phyloP scores from a whole-genome alignment of 2,797 vertebrate genomes.

The Sebastes nivosus region DNA sequence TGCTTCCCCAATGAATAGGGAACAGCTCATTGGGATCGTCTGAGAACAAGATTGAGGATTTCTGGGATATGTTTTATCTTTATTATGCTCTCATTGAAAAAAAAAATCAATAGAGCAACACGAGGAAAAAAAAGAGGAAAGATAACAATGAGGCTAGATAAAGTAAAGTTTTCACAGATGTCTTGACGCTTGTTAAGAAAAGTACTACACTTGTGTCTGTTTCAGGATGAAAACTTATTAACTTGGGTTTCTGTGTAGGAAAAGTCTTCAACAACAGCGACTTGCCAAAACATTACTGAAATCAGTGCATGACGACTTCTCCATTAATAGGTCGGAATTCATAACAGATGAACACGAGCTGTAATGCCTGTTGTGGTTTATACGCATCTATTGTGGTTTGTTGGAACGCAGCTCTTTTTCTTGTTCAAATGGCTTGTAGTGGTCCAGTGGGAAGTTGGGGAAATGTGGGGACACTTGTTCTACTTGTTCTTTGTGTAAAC shows the following conservation, averaged over 20 bases:
- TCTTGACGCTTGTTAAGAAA: slow-evolving; percentile 58
- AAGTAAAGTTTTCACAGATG: slow-evolving; percentile 69
- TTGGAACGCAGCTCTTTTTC: slow-evolving; percentile 28
- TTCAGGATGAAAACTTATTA: slow-evolving; percentile 69
- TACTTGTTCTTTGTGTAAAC: slow-evolving; percentile 64
- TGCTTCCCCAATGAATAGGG: slow-evolving; percentile 67
- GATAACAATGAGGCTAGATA: slow-evolving; percentile 67
- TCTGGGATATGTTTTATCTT: slow-evolving; percentile 74
- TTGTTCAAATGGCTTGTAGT: slow-evolving; percentile 44
- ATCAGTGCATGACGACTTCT: slow-evolving; percentile 37
- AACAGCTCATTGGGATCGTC: slow-evolving; percentile 72
- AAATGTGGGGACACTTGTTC: slow-evolving; percentile 65
- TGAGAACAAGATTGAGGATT: slow-evolving; percentile 67
- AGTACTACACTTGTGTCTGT: slow-evolving; percentile 68
- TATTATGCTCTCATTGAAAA: slow-evolving; percentile 67
- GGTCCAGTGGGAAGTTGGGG: slow-evolving; percentile 56
- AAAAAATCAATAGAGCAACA: slow-evolving; percentile 74
- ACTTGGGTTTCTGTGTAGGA: slow-evolving; percentile 47
- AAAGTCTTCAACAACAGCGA: slow-evolving; percentile 51
- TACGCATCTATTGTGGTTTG: slow-evolving; percentile 44
- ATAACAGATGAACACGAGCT: slow-evolving; percentile 48
- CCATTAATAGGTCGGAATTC: slow-evolving; percentile 54
- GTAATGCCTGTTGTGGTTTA: slow-evolving; percentile 55
- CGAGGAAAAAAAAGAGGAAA: slow-evolving; percentile 56
- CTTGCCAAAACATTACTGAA: slow-evolving; percentile 39